Evolutionary conservation across 2,113 vertebrate species (phyloP).

Genomic region (Tachycineta bicolor): DNA sequence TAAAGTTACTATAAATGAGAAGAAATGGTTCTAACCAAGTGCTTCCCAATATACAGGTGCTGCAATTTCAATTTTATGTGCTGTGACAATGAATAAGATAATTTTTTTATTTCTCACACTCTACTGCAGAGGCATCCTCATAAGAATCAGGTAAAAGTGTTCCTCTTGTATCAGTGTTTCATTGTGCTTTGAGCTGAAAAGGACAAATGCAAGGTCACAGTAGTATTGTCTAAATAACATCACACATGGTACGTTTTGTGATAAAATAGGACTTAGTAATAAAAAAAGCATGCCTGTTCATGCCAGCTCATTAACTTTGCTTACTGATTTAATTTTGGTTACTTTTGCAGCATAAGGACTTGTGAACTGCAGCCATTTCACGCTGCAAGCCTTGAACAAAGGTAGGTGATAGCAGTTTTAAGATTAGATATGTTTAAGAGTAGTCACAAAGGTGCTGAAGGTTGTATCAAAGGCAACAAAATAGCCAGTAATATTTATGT

Average conservation of each 20-base stretch:
- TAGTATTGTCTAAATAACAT: background rate
- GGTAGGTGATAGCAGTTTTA: background rate
- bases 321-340: background rate
- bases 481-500: background rate
- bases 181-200: background rate
- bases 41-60: background rate
- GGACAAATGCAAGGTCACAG: background rate
- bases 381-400: background rate
- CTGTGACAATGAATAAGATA: background rate
- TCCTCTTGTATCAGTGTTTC: background rate
- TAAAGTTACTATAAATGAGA: background rate
- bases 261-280: background rate
- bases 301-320: background rate
- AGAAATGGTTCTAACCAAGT: background rate
- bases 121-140: background rate
- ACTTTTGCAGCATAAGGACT: background rate
- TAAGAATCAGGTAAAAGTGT: background rate
- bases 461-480: background rate
- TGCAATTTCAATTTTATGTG: background rate
- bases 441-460: background rate
- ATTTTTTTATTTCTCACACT: background rate
- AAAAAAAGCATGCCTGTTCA: background rate
- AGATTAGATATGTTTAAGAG: background rate
- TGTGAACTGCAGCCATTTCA: background rate
- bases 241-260: background rate